Percentiles rank a stretch among this genome's conserved stretches.
Conservation (phyloP, 2,888 invertebrate genomes). For the Morpho deidamia region DNA sequence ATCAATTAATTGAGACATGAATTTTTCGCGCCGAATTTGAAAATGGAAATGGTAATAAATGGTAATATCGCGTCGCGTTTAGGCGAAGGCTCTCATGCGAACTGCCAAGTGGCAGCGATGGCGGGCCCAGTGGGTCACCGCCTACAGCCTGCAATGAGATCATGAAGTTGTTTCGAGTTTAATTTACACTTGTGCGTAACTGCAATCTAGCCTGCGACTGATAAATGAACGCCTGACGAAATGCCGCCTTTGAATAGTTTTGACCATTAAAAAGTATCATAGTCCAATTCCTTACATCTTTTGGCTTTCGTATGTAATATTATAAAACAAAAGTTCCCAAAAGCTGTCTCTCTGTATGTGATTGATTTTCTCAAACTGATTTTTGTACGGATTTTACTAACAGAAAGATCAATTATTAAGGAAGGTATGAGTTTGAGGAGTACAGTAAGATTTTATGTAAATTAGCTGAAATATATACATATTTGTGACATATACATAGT, state of each 20-base stretch:
- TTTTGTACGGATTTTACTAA: too few relatives aligned
- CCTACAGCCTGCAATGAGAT: conserved; percentile 67
- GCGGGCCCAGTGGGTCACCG: conserved; percentile 56
- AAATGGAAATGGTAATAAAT: conserved; percentile 10
- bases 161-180: conserved; percentile 59
- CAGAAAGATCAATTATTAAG: too few relatives aligned
- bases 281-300: too few relatives aligned
- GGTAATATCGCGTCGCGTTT: conserved; percentile 29
- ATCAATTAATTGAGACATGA: background rate
- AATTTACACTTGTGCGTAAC: conserved; percentile 54
- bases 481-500: too few relatives aligned
- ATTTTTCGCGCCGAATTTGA: conserved; percentile 33
- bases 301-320: too few relatives aligned
- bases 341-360: too few relatives aligned
- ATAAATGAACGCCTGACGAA: conserved; percentile 24
- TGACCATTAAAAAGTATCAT: background rate
- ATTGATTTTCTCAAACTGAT: too few relatives aligned
- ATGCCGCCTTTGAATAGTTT: background rate
- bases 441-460: too few relatives aligned
- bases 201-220: conserved; percentile 25
- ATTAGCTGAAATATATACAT: too few relatives aligned
- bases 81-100: conserved; percentile 44
- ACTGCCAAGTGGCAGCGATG: conserved; percentile 44
- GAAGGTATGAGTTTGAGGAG: too few relatives aligned
- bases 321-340: too few relatives aligned